phyloP scores from a whole-genome alignment of 2,113 vertebrate species.

The Oncorhynchus mykiss region DNA sequence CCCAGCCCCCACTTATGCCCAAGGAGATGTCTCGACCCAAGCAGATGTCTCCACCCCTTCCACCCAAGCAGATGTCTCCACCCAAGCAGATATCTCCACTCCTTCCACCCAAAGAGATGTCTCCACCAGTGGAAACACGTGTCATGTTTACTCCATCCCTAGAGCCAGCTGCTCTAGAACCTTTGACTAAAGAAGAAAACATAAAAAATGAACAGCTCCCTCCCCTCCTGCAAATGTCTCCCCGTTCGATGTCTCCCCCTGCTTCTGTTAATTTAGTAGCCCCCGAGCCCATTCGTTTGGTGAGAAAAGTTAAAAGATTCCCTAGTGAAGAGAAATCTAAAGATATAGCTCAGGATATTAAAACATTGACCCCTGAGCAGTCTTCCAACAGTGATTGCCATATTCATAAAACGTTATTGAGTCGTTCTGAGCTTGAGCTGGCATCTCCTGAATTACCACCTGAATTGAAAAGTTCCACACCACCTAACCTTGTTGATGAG shows the following conservation, averaged over 20 bases:
- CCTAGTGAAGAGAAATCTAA: slow-evolving; percentile 58
- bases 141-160: neutral
- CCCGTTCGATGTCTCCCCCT: slow-evolving; percentile 55
- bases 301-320: slow-evolving; percentile 37
- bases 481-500: slow-evolving; percentile 63
- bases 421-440: slow-evolving; percentile 60
- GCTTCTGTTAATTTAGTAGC: slow-evolving; percentile 9
- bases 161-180: slow-evolving; percentile 13
- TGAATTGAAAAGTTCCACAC: slow-evolving; percentile 50
- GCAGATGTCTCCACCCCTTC: too few species aligned
- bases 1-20: slow-evolving; percentile 60
- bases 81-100: too few species aligned
- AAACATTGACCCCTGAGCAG: slow-evolving; percentile 58
- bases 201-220: slow-evolving; percentile 50
- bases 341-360: slow-evolving; percentile 54
- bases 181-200: slow-evolving; percentile 57
- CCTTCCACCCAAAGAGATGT: too few species aligned
- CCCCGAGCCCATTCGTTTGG: slow-evolving; percentile 14
- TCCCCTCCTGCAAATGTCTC: slow-evolving; percentile 37
- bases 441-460: slow-evolving; percentile 44
- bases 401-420: slow-evolving; percentile 72
- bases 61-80: too few species aligned
- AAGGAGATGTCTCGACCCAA: slow-evolving; percentile 38
- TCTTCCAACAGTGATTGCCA: slow-evolving; percentile 68
- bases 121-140: slow-evolving; percentile 47